A percentile compares a stretch with the other conserved stretches of the same genome.
Conservation (phyloP, 2,113 vertebrate species). For the Charina bottae region DNA sequence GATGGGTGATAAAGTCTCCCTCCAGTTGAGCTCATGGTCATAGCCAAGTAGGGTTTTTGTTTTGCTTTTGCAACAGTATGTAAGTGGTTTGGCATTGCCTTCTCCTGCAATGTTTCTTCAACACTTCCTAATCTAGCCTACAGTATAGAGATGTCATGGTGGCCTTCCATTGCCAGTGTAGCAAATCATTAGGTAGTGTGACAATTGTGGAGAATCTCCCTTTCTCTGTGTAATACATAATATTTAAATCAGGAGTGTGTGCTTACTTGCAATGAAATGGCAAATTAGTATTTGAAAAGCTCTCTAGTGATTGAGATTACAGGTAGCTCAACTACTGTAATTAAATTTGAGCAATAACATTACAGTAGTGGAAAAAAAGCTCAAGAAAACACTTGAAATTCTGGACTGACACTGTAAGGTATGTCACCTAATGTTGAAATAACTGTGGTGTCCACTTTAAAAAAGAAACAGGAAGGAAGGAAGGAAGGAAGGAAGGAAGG, state of each 20-base stretch:
- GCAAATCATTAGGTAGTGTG: not conserved
- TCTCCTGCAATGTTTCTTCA: not conserved
- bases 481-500: not conserved
- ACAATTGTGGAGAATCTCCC: not conserved
- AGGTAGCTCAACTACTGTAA: not conserved
- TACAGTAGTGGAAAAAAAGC: not conserved
- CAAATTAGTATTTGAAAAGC: not conserved
- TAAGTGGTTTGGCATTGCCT: not conserved
- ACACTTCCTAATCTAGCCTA: not conserved
- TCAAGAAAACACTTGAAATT: not conserved
- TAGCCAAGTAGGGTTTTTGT: not conserved
- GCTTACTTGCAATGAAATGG: not conserved
- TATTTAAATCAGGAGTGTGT: not conserved
- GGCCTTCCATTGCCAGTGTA: not conserved
- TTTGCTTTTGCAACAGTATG: not conserved
- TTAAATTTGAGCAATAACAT: not conserved
- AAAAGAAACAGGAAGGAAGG: not conserved
- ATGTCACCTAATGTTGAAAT: not conserved
- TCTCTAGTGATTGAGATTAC: not conserved
- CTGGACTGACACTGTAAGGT: not conserved
- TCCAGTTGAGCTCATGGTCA: not conserved
- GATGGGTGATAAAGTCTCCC: not conserved
- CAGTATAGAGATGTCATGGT: not conserved
- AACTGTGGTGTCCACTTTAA: not conserved
- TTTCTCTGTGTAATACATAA: not conserved